phyloP scores from a whole-genome alignment of 2,797 vertebrate species.

The Megalops cyprinoides region DNA sequence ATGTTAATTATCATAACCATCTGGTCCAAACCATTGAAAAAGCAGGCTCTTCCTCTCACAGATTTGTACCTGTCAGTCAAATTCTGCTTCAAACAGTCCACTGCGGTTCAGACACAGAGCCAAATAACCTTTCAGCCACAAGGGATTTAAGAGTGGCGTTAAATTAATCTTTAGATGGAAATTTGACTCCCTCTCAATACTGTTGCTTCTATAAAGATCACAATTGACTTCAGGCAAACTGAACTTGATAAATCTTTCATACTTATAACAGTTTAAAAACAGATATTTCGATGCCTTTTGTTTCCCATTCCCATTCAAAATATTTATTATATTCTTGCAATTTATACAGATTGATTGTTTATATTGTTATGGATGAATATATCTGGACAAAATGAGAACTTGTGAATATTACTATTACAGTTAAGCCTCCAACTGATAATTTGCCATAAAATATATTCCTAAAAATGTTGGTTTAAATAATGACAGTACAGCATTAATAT shows the following conservation, averaged over 20 bases:
- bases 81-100: slow-evolving; percentile 71
- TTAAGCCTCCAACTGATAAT: no score
- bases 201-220: slow-evolving; percentile 64
- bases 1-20: slow-evolving; percentile 87
- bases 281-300: background rate
- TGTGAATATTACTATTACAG: background rate
- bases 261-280: slow-evolving; percentile 3
- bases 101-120: slow-evolving; percentile 69
- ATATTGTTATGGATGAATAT: background rate
- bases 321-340: background rate
- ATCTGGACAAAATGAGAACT: background rate
- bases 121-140: slow-evolving; percentile 60
- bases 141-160: slow-evolving; percentile 77
- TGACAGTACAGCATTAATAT: background rate
- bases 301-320: background rate
- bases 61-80: slow-evolving; percentile 83
- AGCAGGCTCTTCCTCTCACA: slow-evolving; percentile 70
- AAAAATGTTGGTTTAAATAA: background rate
- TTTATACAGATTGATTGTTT: background rate
- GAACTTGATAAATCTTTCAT: slow-evolving; percentile 3
- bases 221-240: slow-evolving; percentile 63
- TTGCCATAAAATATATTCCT: background rate
- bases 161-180: slow-evolving; percentile 78
- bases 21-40: slow-evolving; percentile 73
- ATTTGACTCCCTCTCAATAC: slow-evolving; percentile 68